Conservation (phyloP, 2,113 vertebrate species). For the Mustela nigripes region DNA sequence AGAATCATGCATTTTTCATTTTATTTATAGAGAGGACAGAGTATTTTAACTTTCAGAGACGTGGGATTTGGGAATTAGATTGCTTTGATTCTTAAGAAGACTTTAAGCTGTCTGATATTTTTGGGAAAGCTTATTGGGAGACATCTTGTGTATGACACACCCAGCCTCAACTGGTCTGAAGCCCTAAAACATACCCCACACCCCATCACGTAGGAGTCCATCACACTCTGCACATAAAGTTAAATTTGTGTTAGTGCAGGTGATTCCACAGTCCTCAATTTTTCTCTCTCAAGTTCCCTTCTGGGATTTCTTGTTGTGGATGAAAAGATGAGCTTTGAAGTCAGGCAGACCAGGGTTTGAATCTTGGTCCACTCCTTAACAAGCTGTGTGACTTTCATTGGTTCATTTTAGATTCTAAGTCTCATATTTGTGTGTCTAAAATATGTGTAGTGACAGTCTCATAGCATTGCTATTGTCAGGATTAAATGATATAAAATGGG, state of each 20-base stretch:
- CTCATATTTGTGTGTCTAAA: slow-evolving; percentile 48
- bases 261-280: neutral
- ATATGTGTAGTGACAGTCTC: neutral
- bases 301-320: neutral
- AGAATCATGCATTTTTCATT: slow-evolving; percentile 47
- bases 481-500: neutral
- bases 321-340: slow-evolving; percentile 31
- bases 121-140: neutral
- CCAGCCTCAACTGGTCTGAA: neutral
- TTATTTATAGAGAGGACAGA: slow-evolving; percentile 42
- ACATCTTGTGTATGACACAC: neutral
- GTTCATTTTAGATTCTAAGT: slow-evolving; percentile 30
- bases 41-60: slow-evolving; percentile 42
- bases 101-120: slow-evolving; percentile 44
- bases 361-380: neutral
- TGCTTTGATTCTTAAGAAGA: slow-evolving; percentile 47
- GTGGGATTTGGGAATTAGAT: neutral
- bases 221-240: neutral
- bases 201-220: neutral
- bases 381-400: slow-evolving; percentile 9
- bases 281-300: neutral
- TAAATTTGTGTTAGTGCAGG: neutral
- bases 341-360: neutral
- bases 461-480: neutral
- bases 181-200: neutral